Evolutionary conservation across 2,797 vertebrate genomes (phyloP), one percentile per base, ranked within the genome.

Genomic region (Sebastes trivittatus): DNA sequence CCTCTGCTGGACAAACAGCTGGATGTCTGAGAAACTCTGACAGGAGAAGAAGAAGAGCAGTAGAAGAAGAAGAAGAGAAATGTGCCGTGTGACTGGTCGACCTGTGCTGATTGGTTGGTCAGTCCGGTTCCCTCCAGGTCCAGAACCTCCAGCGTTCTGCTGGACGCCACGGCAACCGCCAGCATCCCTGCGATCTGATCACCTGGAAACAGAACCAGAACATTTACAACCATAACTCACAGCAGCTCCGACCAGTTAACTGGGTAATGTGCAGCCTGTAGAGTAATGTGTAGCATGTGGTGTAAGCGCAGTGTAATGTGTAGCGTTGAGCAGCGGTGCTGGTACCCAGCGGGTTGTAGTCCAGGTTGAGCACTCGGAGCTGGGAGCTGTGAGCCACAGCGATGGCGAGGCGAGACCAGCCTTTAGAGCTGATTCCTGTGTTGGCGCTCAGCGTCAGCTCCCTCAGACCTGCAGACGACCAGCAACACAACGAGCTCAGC

Each of bases 381-480:
- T 98, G 98, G 0, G 98, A 99, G 92, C 98, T 99, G 93, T 99
- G 98, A 80, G 98, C 97, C 79, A 98, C 97, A 0, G 98, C 98
- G 32, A 99, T 96, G 83, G 97, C 96, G 34, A 99, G 93, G 9
- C 97, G 97, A 27, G 98, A 97, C 98, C 98, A 99, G 87, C 96
- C 97, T 83, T 96, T 97, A 74, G 95, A 95, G 65, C 97, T 97
- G 93, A 99, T 96, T 14, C 97, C 97, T 38, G 98, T 97, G 85
- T 99, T 99, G 60, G 98, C 98, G 2, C 97, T 98, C 79, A 99
- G 95, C 0, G 98, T 98, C 62, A 99, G 94, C 89, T 99, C 98
- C 92, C 97, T 97, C 77, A 99, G 94, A 83, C 98, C 98, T 99
- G 91, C 20, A 74, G 52, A 38, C 9, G 30, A 8, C 4, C 49